Evolutionary conservation across 2,888 invertebrate species (phyloP).

Genomic region (Drosophila sordidula): DNA sequence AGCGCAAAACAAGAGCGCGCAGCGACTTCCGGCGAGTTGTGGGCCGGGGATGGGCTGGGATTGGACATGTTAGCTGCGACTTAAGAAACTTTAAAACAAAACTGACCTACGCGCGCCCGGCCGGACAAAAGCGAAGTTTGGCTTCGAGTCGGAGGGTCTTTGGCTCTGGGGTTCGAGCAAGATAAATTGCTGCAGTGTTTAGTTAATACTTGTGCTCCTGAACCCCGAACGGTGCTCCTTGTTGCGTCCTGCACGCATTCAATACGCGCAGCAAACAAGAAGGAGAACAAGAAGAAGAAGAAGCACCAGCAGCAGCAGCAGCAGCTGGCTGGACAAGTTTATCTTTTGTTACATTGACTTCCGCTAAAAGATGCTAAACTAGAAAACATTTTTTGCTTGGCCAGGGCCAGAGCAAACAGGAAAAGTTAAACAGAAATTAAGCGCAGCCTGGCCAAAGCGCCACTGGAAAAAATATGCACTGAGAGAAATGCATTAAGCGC

Average conservation of each 20-base stretch:
- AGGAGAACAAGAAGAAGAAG: conserved; percentile 4
- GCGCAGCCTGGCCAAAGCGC: conserved; percentile 43
- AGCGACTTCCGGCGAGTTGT: conserved; percentile 55
- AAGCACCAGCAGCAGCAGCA: conserved; percentile 23
- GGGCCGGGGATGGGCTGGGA: neutral
- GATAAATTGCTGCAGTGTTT: conserved; percentile 81
- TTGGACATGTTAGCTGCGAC: conserved; percentile 27
- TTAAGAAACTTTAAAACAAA: conserved; percentile 72
- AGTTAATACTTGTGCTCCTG: conserved; percentile 70
- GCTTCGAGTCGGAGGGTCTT: conserved; percentile 9
- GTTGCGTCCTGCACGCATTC: conserved; percentile 39
- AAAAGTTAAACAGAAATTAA: conserved; percentile 79
- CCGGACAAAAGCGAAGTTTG: conserved; percentile 23
- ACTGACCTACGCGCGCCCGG: conserved; percentile 67
- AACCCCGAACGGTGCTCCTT: conserved; percentile 4
- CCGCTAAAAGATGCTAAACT: conserved; percentile 78
- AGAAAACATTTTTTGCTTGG: conserved; percentile 58
- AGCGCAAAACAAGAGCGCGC: conserved; percentile 68
- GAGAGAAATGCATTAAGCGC: conserved; percentile 33
- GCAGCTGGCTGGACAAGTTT: conserved; percentile 79
- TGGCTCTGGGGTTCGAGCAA: conserved; percentile 32
- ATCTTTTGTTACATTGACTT: conserved; percentile 82
- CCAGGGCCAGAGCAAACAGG: conserved; percentile 56
- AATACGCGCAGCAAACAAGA: conserved; percentile 43
- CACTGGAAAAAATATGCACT: conserved; percentile 33